Evolutionary conservation across 2,113 vertebrate species (phyloP).

Genomic region (Lethenteron reissneri): DNA sequence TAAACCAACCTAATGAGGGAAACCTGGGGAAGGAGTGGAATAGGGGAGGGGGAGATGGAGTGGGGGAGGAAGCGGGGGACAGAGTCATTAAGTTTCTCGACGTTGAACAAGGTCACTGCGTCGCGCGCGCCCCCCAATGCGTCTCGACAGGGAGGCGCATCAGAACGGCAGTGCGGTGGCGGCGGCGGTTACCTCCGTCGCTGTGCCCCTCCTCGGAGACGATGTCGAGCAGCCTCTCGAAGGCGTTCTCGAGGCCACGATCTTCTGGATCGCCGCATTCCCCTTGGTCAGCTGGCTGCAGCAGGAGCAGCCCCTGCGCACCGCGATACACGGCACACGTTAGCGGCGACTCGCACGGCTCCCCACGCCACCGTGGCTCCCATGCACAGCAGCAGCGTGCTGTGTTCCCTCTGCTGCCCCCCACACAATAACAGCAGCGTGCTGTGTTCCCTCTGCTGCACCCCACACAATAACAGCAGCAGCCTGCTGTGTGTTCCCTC

Average conservation of each 20-base stretch:
- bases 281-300: conserved; percentile 83
- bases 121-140: background rate
- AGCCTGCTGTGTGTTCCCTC: too few relatives aligned
- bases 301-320: conserved; percentile 52
- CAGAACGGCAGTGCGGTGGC: too few relatives aligned
- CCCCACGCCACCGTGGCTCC: too few relatives aligned
- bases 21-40: background rate
- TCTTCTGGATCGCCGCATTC: conserved; percentile 95
- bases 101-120: background rate
- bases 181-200: conserved; percentile 48
- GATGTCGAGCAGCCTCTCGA: too few relatives aligned
- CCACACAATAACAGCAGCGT: too few relatives aligned
- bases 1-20: background rate
- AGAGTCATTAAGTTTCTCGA: background rate
- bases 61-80: background rate
- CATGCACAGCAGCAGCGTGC: too few relatives aligned
- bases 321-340: too few relatives aligned
- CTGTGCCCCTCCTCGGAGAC: conserved; percentile 85
- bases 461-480: too few relatives aligned
- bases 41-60: background rate
- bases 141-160: too few relatives aligned
- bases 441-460: too few relatives aligned
- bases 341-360: too few relatives aligned
- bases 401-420: too few relatives aligned
- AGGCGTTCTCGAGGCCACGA: conserved; percentile 92